These are phyloP conservation scores for Cephus pulcher DNA, from an alignment of 2,888 invertebrate genomes.

Conservation along the genomic window DNA sequence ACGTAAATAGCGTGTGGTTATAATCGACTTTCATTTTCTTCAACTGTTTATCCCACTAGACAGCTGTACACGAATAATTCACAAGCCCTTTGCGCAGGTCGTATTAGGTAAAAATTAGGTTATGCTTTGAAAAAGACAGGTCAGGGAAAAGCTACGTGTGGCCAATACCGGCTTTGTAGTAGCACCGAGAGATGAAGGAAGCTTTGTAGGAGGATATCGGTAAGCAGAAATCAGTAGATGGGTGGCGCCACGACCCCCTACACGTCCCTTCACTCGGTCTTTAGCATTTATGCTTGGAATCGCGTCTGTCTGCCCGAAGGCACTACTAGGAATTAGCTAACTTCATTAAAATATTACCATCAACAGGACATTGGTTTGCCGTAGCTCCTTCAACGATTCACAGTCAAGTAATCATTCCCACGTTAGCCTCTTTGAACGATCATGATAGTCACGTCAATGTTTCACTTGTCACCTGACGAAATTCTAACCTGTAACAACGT, in stretches of 20 bases:
- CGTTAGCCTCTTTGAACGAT: not conserved
- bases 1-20: not conserved
- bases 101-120: not conserved
- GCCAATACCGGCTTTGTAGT: conserved; percentile 9
- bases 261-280: conserved; percentile 30
- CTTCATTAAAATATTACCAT: conserved; percentile 54
- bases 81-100: not conserved
- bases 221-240: conserved; percentile 63
- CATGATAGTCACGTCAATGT: not conserved
- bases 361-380: conserved; percentile 50
- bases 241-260: conserved; percentile 55
- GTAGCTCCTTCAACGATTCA: conserved; percentile 17
- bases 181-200: conserved; percentile 57
- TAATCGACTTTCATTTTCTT: not conserved
- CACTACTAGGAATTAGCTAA: conserved; percentile 31
- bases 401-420: not conserved
- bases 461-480: not conserved
- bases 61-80: no score
- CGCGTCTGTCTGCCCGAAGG: conserved; percentile 35
- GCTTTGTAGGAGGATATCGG: conserved; percentile 61
- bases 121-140: not conserved
- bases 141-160: not conserved
- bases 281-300: conserved; percentile 44
- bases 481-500: not conserved
- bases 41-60: not conserved